Evolutionary conservation across 2,113 vertebrate species (phyloP).

Genomic region (Petroica traversi): DNA sequence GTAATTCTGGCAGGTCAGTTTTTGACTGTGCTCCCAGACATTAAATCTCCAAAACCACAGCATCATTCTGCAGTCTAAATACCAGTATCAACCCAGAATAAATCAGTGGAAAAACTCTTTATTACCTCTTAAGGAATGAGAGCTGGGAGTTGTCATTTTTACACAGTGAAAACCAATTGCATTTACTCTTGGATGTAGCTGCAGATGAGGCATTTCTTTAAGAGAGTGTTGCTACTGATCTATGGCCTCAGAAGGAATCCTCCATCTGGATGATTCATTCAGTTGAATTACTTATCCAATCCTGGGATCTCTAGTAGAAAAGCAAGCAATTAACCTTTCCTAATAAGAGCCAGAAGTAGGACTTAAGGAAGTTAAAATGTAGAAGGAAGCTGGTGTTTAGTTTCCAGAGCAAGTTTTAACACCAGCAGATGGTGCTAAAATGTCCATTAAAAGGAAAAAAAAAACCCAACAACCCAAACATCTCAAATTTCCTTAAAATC

Average conservation of each 20-base stretch:
- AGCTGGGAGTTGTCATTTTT: background rate
- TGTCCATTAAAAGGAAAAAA: constrained; percentile 73
- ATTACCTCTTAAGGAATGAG: background rate
- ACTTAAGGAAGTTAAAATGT: constrained; percentile 39
- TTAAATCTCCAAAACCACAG: background rate
- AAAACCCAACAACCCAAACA: background rate
- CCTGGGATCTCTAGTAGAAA: constrained; percentile 36
- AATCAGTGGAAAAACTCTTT: background rate
- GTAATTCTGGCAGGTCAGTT: background rate
- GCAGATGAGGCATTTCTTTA: background rate
- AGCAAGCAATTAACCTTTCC: constrained; percentile 61
- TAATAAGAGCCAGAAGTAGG: constrained; percentile 49
- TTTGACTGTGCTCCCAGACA: background rate
- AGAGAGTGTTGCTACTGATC: background rate
- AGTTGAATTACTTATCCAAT: constrained; percentile 25
- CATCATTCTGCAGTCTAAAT: background rate
- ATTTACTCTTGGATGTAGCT: background rate
- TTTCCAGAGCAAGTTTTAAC: constrained; percentile 70
- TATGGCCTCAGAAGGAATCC: background rate
- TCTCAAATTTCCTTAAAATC: constrained; percentile 83
- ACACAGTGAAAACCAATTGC: background rate
- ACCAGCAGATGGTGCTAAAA: constrained; percentile 92
- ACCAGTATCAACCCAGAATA: background rate
- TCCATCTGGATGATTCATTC: constrained; percentile 21
- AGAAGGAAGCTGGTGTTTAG: constrained; percentile 35